Percentiles rank a stretch among this genome's conserved stretches.
Conservation (phyloP, 1,140 invertebrate genomes). For the Diabrotica virgifera region DNA sequence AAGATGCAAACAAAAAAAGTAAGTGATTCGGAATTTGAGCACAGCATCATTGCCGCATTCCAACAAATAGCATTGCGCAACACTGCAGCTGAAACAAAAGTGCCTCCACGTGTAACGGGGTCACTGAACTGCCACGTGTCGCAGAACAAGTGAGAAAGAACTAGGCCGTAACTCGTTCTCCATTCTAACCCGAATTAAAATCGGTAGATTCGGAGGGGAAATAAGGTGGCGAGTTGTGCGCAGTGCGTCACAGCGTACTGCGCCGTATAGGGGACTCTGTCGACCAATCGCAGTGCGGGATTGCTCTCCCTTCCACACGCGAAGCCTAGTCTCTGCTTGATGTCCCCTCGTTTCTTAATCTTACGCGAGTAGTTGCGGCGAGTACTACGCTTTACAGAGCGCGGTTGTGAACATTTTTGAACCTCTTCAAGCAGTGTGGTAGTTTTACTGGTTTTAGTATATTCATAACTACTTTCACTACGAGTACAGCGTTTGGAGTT, state of each 20-base stretch:
- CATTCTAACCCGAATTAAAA: conserved; percentile 16
- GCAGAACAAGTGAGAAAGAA: conserved; percentile 28
- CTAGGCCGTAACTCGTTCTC: conserved; percentile 7
- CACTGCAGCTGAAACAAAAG: conserved; percentile 28
- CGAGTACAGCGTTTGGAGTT: not conserved
- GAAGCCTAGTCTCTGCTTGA: conserved; percentile 22
- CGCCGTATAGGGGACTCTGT: conserved; percentile 14
- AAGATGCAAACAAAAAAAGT: not conserved
- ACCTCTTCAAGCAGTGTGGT: not conserved
- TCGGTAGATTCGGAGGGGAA: conserved; percentile 18
- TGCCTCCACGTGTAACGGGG: conserved; percentile 27
- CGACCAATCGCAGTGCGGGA: conserved; percentile 19
- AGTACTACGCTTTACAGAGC: conserved; percentile 9
- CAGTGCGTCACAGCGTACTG: conserved; percentile 13
- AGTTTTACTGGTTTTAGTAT: not conserved
- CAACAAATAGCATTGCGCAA: conserved; percentile 32
- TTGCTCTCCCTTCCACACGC: conserved; percentile 11
- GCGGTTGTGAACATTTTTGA: not conserved
- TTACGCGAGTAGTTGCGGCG: conserved; percentile 22
- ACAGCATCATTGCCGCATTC: conserved; percentile 6
- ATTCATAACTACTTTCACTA: not conserved
- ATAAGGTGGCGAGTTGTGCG: conserved; percentile 22
- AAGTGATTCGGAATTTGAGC: not conserved
- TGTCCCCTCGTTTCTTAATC: conserved; percentile 30
- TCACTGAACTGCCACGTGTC: conserved; percentile 43